Base-by-base conservation (phyloP, 2,113 vertebrate species). In the Cephalopholis sonnerati region DNA sequence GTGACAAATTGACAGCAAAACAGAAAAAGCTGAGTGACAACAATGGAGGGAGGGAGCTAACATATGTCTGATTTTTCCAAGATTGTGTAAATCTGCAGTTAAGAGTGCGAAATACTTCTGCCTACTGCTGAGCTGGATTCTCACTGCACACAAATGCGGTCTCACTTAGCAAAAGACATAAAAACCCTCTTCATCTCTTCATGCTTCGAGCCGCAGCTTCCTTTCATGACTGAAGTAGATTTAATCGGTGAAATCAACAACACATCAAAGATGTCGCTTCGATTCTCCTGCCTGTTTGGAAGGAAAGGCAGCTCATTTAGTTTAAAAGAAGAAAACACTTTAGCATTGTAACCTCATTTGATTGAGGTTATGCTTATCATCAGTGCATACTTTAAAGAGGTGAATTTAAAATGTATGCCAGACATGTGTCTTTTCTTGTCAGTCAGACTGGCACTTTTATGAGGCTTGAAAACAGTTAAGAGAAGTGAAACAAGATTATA, bases 201-300 rank as follows among this genome's bases (percentile, higher is more conserved):
- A 27, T 16, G 29, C 50, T 58, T 65, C 3, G 53, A 69, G 55
- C 50, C 44, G 29, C 5, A 48, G 63, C 53, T 70, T 82, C 69
- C 50, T 63, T 69, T 59, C 17, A 48, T 9, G 57, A 44, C n/a
- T 44, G 41, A 61, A 44, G 41, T 27, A 36, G 44, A 61, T 69
- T 86, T 74, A 67, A 67, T 73, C 7, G 2, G 39, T 54, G 18
- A 74, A 65, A 53, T 70, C 58, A 41, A 39, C 57, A 58, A 74
- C 0, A 7, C 48, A 63, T 63, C 55, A 29, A 51, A 63, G 59
- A 59, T 15, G 22, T 32, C 5, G 4, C 15, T 22, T 64, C 10
- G 10, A 44, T 44, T 25, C 36, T 27, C 24, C 24, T 27, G n/a
- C 53, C 5, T 11, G n/a, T 25, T 27, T 32, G n/a, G 27, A 55